Evolutionary conservation across 2,113 vertebrate species (phyloP).

Genomic region (Tautogolabrus adspersus): DNA sequence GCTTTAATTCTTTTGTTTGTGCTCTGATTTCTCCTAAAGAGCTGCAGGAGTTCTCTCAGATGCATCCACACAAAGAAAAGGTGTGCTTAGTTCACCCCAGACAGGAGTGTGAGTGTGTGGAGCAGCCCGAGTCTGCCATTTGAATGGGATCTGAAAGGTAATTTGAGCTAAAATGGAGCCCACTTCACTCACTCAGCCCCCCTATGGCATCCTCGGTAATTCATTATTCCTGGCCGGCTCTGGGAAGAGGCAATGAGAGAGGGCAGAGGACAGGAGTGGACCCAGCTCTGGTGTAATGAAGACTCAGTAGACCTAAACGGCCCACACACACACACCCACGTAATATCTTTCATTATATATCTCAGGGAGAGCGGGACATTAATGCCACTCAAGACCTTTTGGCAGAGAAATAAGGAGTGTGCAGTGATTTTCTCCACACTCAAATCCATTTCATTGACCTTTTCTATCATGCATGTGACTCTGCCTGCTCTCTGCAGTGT

Average conservation of each 20-base stretch:
- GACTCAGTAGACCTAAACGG: conserved; percentile 80
- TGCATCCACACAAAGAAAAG: conserved; percentile 38
- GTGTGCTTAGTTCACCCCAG: conserved; percentile 49
- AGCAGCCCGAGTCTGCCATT: conserved; percentile 69
- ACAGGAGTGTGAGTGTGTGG: conserved; percentile 15
- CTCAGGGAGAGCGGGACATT: conserved; percentile 69
- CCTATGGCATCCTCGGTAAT: conserved; percentile 79
- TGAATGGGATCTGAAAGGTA: conserved; percentile 78
- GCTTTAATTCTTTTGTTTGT: neutral
- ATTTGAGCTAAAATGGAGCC: conserved; percentile 82
- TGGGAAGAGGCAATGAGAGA: conserved; percentile 72
- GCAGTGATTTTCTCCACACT: conserved; percentile 74
- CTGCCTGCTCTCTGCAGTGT: conserved; percentile 50
- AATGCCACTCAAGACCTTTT: conserved; percentile 80
- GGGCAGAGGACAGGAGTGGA: conserved; percentile 78
- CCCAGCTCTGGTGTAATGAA: conserved; percentile 80
- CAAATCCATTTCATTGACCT: conserved; percentile 79
- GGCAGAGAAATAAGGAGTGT: conserved; percentile 72
- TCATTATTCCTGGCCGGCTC: conserved; percentile 77
- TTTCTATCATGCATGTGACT: conserved; percentile 78
- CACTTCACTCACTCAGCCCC: conserved; percentile 69
- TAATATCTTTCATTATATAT: conserved; percentile 72
- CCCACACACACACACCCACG: conserved; percentile 34
- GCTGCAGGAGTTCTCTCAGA: conserved; percentile 16
- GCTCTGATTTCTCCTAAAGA: conserved; percentile 6